A percentile compares a stretch with the other conserved stretches of the same genome.
Conservation (phyloP, 2,888 invertebrate genomes). For the Caenorhabditis sp. region DNA sequence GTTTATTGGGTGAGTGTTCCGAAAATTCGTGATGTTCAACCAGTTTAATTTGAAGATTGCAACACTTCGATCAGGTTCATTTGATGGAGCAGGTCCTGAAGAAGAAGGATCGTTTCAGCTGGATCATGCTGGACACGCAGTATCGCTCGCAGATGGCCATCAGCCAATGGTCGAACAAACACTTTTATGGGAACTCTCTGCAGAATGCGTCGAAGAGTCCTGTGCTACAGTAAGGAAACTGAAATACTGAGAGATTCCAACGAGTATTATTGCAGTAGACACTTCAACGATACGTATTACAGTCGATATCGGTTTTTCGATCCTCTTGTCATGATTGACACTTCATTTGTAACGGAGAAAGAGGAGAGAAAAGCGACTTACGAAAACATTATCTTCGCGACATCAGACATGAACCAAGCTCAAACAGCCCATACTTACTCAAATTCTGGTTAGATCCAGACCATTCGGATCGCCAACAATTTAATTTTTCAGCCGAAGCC, state of each 20-base stretch:
- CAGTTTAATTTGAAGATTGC: not conserved
- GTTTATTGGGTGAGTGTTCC: slow-evolving; percentile 9
- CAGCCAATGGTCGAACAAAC: slow-evolving; percentile 19
- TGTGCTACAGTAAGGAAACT: not conserved
- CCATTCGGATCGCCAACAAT: no score
- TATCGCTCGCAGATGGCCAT: slow-evolving; percentile 42
- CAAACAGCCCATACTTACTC: not conserved
- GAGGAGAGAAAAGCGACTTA: not conserved
- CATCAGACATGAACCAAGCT: no score
- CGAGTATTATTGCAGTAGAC: no score
- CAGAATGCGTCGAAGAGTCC: not conserved
- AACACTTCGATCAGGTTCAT: not conserved
- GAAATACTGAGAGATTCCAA: not conserved
- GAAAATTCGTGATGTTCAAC: not conserved
- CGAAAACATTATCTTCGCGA: not conserved
- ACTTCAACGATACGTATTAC: no score
- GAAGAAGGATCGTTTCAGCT: slow-evolving; percentile 20
- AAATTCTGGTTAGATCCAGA: not conserved
- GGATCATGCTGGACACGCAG: slow-evolving; percentile 27
- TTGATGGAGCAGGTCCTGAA: slow-evolving; percentile 26
- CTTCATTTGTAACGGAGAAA: not conserved
- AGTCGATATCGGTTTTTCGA: not conserved
- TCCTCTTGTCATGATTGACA: slow-evolving; percentile 11
- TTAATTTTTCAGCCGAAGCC: slow-evolving; percentile 28
- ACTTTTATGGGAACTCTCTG: slow-evolving; percentile 22